These are phyloP conservation scores for Dryobotodes eremita DNA, from an alignment of 2,888 invertebrate genomes.

Conservation along the genomic window DNA sequence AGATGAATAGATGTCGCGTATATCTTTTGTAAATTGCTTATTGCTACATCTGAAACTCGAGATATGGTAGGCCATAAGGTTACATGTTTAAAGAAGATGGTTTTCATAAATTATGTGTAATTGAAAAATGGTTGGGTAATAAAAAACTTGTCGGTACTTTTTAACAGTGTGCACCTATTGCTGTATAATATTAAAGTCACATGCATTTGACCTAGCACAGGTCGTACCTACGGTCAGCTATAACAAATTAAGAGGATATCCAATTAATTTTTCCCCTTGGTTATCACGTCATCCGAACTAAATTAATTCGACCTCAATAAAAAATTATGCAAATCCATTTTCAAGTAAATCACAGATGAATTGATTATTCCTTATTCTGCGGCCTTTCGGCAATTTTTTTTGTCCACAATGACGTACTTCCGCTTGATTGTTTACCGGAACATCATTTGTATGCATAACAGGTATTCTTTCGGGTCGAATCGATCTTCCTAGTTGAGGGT, in stretches of 20 bases:
- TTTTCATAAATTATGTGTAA: constrained; percentile 42
- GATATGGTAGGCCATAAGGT: constrained; percentile 24
- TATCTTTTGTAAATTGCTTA: constrained; percentile 42
- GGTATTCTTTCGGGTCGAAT: constrained; percentile 63
- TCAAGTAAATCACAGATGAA: constrained; percentile 55
- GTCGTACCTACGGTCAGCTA: background rate
- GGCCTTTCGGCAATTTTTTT: constrained; percentile 62
- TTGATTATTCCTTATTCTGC: constrained; percentile 51
- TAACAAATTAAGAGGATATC: background rate
- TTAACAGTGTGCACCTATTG: background rate
- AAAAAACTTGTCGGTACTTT: background rate
- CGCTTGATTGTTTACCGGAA: constrained; percentile 65
- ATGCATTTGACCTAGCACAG: background rate
- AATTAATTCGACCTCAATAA: constrained; percentile 36
- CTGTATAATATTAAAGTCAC: constrained; percentile 3
- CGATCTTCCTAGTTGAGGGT: constrained; percentile 66
- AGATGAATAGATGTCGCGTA: constrained; percentile 40
- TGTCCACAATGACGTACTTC: constrained; percentile 52
- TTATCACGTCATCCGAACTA: constrained; percentile 7
- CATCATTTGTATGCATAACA: constrained; percentile 64
- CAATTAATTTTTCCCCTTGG: constrained; percentile 13
- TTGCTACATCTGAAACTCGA: constrained; percentile 42
- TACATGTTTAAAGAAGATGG: constrained; percentile 26
- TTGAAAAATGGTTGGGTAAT: constrained; percentile 31
- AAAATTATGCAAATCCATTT: constrained; percentile 46